These are phyloP conservation scores for Vespertilio murinus DNA, from an alignment of 2,797 vertebrate genomes.

Conservation along the genomic window DNA sequence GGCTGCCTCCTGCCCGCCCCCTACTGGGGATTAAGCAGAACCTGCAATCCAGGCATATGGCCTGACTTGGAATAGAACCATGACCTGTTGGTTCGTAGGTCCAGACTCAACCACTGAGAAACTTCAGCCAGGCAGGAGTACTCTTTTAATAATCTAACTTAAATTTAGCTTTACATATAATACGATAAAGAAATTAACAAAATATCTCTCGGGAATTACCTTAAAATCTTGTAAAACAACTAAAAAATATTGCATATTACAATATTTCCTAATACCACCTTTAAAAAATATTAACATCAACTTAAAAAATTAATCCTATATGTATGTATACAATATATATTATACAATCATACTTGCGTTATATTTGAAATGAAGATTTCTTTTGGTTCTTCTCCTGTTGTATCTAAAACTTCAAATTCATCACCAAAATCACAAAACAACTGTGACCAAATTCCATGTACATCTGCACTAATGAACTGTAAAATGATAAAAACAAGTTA, in stretches of 20 bases:
- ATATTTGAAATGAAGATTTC: conserved; percentile 98
- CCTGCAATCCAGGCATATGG: no score
- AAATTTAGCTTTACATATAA: background rate
- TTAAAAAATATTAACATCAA: conserved; percentile 1
- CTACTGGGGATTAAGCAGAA: no score
- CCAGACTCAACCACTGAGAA: no score
- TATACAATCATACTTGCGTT: conserved; percentile 89
- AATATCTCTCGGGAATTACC: background rate
- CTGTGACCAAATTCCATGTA: conserved; percentile 93
- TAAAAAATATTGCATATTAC: background rate
- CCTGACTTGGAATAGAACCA: no score
- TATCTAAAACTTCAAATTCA: conserved; percentile 95
- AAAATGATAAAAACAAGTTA: conserved; percentile 61
- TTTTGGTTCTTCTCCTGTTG: conserved; percentile 97
- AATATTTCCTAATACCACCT: conserved; percentile 7
- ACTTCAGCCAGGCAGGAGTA: background rate
- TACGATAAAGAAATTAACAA: background rate
- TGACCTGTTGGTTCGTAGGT: no score
- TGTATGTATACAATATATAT: background rate
- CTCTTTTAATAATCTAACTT: background rate
- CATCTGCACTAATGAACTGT: conserved; percentile 95
- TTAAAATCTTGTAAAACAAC: background rate
- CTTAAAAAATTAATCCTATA: background rate
- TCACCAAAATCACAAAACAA: conserved; percentile 99
- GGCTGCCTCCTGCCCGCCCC: no score